A percentile compares a stretch with the other conserved stretches of the same genome.
These are phyloP conservation scores for Limanda limanda DNA, from an alignment of 2,113 vertebrate species.

Conservation along the genomic window DNA sequence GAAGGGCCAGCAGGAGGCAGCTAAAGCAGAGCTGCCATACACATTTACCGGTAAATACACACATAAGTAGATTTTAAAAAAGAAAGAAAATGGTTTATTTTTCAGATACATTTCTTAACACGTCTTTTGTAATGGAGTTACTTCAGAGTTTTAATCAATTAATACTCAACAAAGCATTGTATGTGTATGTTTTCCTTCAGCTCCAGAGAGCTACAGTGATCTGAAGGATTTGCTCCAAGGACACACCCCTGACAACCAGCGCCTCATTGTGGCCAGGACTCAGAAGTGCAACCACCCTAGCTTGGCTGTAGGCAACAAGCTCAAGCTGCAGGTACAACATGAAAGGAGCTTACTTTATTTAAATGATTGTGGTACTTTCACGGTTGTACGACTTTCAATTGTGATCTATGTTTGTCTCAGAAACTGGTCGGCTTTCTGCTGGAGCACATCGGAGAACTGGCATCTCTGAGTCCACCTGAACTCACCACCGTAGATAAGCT, in stretches of 20 bases:
- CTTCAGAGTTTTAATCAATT: not conserved
- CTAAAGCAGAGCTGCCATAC: slow-evolving; percentile 88
- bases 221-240: slow-evolving; percentile 84
- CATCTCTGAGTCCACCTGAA: slow-evolving; percentile 83
- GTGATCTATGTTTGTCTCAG: slow-evolving; percentile 72
- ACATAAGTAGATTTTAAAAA: not conserved
- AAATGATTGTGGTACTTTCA: not conserved
- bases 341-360: not conserved
- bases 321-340: slow-evolving; percentile 86
- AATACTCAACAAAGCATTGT: too few relatives aligned
- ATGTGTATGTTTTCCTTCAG: slow-evolving; percentile 68
- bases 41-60: slow-evolving; percentile 85
- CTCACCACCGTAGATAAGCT: slow-evolving; percentile 86
- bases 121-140: not conserved
- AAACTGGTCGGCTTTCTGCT: slow-evolving; percentile 92
- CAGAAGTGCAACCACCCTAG: slow-evolving; percentile 93
- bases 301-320: slow-evolving; percentile 91
- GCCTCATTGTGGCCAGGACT: slow-evolving; percentile 89
- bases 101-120: not conserved
- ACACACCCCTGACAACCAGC: slow-evolving; percentile 86
- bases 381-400: not conserved
- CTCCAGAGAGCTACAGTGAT: slow-evolving; percentile 84
- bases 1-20: slow-evolving; percentile 72
- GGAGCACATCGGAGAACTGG: slow-evolving; percentile 90
- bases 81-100: not conserved